Conservation (phyloP, 2,888 invertebrate species). For the Dysmachus trigonus region DNA sequence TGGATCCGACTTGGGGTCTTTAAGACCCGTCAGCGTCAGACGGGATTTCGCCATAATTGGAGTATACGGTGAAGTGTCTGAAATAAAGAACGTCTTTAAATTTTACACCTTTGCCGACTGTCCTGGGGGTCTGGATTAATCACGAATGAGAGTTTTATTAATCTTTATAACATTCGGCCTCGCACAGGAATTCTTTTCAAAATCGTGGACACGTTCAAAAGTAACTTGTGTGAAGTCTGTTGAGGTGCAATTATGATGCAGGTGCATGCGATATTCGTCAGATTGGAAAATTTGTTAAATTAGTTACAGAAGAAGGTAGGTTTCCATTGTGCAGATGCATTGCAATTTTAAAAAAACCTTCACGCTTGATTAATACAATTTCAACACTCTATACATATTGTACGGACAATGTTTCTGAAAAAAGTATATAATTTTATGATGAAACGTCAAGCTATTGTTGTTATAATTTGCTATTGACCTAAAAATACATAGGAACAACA, state of each 20-base stretch:
- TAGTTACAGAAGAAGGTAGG: not conserved
- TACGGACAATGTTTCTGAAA: not conserved
- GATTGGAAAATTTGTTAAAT: not conserved
- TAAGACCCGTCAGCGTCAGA: conserved; percentile 5
- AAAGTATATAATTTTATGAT: too few species aligned
- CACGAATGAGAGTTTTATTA: not conserved
- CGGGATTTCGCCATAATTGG: not conserved
- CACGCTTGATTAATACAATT: not conserved
- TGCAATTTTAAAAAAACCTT: not conserved
- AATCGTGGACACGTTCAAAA: not conserved
- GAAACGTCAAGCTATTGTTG: too few species aligned
- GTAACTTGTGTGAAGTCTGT: not conserved
- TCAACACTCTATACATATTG: not conserved
- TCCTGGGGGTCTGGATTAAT: not conserved
- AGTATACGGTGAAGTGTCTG: not conserved
- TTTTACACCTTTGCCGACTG: not conserved
- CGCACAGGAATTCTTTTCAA: not conserved
- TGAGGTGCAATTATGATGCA: not conserved
- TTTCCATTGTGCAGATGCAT: not conserved
- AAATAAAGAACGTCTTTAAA: not conserved
- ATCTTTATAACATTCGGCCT: not conserved
- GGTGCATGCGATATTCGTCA: not conserved
- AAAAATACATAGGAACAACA: too few species aligned
- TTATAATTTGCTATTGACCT: too few species aligned
- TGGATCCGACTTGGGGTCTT: not conserved